Conservation (phyloP, 2,113 vertebrate genomes). For the Nycticryphes semicollaris region DNA sequence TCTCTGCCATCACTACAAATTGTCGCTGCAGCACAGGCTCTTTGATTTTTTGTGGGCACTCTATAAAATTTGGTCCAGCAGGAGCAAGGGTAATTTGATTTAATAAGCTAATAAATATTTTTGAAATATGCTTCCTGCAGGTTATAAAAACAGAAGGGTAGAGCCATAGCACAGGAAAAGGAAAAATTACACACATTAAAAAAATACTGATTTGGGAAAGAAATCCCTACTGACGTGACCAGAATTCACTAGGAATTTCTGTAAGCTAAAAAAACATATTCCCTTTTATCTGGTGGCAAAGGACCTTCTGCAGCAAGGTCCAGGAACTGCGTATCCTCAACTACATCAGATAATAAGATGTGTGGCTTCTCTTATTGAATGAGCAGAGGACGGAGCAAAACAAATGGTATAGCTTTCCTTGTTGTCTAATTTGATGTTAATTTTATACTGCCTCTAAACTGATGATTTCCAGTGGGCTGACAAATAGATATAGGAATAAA, state of each 20-base stretch:
- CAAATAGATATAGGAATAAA: conserved; percentile 13
- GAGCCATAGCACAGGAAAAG: conserved; percentile 30
- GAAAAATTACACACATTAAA: conserved; percentile 21
- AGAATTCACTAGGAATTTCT: conserved; percentile 26
- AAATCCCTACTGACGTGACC: neutral
- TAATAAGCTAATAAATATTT: conserved; percentile 70
- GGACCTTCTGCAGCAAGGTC: neutral
- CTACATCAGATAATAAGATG: neutral
- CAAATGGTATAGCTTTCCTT: conserved; percentile 1
- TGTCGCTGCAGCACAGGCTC: neutral
- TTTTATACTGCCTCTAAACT: conserved; percentile 4
- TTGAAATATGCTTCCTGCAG: conserved; percentile 58
- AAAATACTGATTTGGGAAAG: conserved; percentile 11
- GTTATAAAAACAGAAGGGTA: conserved; percentile 53
- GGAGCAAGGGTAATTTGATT: conserved; percentile 60
- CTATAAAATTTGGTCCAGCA: conserved; percentile 48
- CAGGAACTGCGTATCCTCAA: neutral
- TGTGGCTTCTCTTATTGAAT: neutral
- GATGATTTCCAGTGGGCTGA: conserved; percentile 12
- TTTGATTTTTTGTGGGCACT: conserved; percentile 43
- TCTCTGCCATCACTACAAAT: conserved; percentile 30
- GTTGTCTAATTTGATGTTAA: conserved; percentile 8
- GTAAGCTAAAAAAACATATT: neutral
- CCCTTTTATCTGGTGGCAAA: neutral
- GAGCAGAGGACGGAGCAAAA: neutral